Percentiles rank a stretch among this genome's conserved stretches.
Conservation (phyloP, 2,113 vertebrate species). For the Phocoena sinus region DNA sequence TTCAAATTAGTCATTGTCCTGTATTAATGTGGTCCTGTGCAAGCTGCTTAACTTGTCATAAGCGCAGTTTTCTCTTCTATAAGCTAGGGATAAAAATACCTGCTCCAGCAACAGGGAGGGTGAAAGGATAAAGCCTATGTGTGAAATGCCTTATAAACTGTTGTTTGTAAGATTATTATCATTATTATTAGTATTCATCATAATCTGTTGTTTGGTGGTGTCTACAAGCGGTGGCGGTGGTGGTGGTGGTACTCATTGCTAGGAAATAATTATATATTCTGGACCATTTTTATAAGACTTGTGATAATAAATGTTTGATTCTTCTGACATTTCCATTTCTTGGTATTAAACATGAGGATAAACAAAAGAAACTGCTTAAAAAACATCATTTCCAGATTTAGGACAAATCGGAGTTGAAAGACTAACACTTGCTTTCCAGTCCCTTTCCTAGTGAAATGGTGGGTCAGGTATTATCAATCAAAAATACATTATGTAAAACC, state of each 20-base stretch:
- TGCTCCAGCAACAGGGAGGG: background rate
- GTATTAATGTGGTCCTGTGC: background rate
- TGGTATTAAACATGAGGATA: background rate
- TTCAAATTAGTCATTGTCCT: background rate
- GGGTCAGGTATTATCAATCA: background rate
- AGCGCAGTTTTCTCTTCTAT: background rate
- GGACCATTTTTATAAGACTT: background rate
- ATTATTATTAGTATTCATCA: background rate
- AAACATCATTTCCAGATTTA: background rate
- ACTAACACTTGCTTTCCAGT: background rate
- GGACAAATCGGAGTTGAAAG: background rate
- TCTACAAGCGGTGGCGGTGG: background rate
- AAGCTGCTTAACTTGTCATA: background rate
- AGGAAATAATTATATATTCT: background rate
- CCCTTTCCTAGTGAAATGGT: background rate
- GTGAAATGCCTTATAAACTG: background rate
- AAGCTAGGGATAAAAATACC: background rate
- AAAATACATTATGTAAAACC: background rate
- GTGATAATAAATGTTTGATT: background rate
- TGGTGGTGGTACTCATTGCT: background rate
- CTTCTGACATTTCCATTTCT: background rate
- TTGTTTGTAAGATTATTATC: no score
- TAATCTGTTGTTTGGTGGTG: background rate
- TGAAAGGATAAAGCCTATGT: background rate
- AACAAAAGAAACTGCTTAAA: slow-evolving; percentile 27